Base-by-base conservation (phyloP, 1,140 invertebrate genomes). In the Tetranychus cinnabarinus region DNA sequence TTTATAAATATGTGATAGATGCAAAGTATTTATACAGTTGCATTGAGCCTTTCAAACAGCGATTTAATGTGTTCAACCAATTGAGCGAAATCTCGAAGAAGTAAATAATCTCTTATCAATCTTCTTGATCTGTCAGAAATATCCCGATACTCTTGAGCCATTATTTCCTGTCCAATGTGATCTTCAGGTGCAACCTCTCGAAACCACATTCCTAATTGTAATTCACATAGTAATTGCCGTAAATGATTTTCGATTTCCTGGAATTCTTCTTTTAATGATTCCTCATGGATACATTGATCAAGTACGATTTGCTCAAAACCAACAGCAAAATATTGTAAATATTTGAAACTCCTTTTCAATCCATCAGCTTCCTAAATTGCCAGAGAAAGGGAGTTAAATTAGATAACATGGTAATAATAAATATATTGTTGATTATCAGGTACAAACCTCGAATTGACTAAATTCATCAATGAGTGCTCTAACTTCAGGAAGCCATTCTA, bases 321-420 rank as follows among this genome's bases (percentile, higher is more conserved):
- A 0, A 82, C 80, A 1, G 80, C 80, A 63, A 78, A 77, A 67
- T 72, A 78, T 68, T 83, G 81, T 68, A 83, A 74, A 65, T 77
- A 75, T 61, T 77, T 71, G 69, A 81, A 82, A 7, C 75, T 71
- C 54, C 78, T 69, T 15, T 76, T 65, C 54, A 82, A 69, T 33
- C 74, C 71, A 12, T 71, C 70, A 7, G 15, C 31, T 36, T 36
- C 35, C 39, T 57, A 15, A 12, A 34, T 23, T 23, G 23, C 23
- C 23, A 23, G 23, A 23, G 23, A 23, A 23, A 23, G 23, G 23
- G 23, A 23, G 23, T 23, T 23, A 23, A 23, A 23, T 23, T 23
- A 23, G 23, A 23, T 23, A 23, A 23, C 23, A 23, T 46, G 45
- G 46, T 47, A 2, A n/a, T 47, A 47, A 23, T 23, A 23, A 23